A percentile compares a stretch with the other conserved stretches of the same genome.
Conservation (phyloP, 2,113 vertebrate genomes). For the Paraplagusia blochii region DNA sequence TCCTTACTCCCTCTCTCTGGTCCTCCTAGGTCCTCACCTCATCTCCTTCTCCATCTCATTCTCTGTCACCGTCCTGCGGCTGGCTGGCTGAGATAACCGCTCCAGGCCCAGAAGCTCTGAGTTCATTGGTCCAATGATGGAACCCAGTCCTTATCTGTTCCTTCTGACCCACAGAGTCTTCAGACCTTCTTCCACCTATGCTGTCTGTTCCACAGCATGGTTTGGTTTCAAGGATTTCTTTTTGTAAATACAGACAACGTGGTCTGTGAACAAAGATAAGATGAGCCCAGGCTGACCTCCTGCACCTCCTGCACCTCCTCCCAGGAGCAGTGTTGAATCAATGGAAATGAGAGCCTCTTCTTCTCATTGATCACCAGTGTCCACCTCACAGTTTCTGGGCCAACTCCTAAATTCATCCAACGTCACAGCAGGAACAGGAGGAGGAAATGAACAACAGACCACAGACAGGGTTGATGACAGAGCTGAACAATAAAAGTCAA, state of each 20-base stretch:
- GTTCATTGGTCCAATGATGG: constrained; percentile 50
- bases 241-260: constrained; percentile 2
- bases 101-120: constrained; percentile 40
- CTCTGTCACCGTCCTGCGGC: constrained; percentile 70
- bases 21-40: constrained; percentile 10
- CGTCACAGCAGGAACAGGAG: too few species aligned
- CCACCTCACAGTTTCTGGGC: too few species aligned
- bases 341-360: constrained; percentile 15
- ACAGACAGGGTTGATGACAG: too few species aligned
- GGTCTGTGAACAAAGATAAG: too few species aligned
- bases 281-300: too few species aligned
- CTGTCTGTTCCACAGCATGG: neutral
- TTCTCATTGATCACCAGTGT: constrained; percentile 33
- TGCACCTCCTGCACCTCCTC: neutral
- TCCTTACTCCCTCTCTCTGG: constrained; percentile 13
- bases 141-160: constrained; percentile 50
- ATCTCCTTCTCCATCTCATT: constrained; percentile 52
- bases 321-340: constrained; percentile 40
- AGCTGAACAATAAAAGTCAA: too few species aligned
- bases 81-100: constrained; percentile 73
- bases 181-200: constrained; percentile 12
- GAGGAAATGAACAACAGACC: too few species aligned
- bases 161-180: constrained; percentile 33
- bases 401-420: constrained; percentile 16
- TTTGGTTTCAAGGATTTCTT: constrained; percentile 27